A percentile compares a stretch with the other conserved stretches of the same genome.
Evolutionary conservation across 2,888 invertebrate genomes (phyloP).

Genomic region (Scelioninae gen. 1): DNA sequence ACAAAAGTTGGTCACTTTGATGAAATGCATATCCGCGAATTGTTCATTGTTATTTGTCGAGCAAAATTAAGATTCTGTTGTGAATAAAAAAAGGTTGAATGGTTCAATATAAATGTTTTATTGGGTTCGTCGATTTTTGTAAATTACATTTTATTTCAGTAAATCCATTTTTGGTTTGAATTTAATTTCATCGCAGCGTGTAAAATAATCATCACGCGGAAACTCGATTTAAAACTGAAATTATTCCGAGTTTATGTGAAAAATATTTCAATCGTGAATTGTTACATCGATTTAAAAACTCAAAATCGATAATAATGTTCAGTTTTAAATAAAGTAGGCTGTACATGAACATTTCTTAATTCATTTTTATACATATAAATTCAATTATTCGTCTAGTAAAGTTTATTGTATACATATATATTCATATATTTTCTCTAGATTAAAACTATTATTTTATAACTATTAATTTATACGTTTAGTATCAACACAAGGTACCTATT

Average conservation of each 20-base stretch:
- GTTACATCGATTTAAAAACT: constrained; percentile 25
- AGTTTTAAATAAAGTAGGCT: constrained; percentile 75
- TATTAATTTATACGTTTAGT: constrained; percentile 73
- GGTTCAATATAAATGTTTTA: constrained; percentile 50
- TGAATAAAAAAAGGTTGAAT: constrained; percentile 40
- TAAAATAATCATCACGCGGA: constrained; percentile 70
- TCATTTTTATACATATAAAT: constrained; percentile 70
- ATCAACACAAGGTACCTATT: constrained; percentile 79
- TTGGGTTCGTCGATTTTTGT: constrained; percentile 50
- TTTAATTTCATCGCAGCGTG: constrained; percentile 63
- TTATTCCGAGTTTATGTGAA: constrained; percentile 45
- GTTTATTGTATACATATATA: constrained; percentile 78
- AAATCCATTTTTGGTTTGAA: constrained; percentile 46
- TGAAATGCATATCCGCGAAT: background rate
- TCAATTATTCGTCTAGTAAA: constrained; percentile 78
- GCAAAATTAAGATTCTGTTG: constrained; percentile 9
- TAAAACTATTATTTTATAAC: constrained; percentile 80
- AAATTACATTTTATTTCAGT: constrained; percentile 55
- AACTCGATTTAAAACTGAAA: constrained; percentile 73
- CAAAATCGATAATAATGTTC: constrained; percentile 47
- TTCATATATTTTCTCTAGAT: constrained; percentile 76
- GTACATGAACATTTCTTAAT: constrained; percentile 73
- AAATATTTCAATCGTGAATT: constrained; percentile 52
- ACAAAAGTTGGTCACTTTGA: background rate
- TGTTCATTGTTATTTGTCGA: background rate